Evolutionary conservation across 2,888 invertebrate species (phyloP), one percentile per base, ranked within the genome.

Genomic region (Eudasyphora cyanicolor): DNA sequence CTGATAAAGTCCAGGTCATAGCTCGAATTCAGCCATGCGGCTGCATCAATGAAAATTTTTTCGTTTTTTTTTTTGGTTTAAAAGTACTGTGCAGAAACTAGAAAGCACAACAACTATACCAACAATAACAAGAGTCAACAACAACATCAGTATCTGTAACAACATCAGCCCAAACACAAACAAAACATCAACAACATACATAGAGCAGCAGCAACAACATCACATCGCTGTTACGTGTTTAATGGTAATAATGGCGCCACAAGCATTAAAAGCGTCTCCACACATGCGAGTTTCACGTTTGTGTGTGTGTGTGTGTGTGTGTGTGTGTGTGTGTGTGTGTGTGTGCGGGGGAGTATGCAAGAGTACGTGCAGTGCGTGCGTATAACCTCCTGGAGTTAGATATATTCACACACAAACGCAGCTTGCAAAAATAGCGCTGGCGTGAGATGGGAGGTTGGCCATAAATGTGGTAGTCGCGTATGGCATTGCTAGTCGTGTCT

Each of bases 281-380:
- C 62, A 5, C 54, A n/a, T 6, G 2, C 54, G 2, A 54, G 21
- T 54, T 5, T 12, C 24, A 17, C 12, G 51, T 24, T 32, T 60
- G 3, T 60, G 38, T 21, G 7, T 35, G 49, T 35, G 35, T 49
- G 35, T 38, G 19, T n/a, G 45, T 51, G 29, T 54, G 12, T 49
- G n/a, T 38, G 86, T 86, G 86, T 84, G 86, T 84, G 86, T 87
- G n/a, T 42, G 86, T 82, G 85, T 85, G 86, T 87, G 87, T 87
- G 87, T 29, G 86, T 83, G 80, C 85, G 86, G 86, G 86, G 87
- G 87, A 69, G 19, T 17, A n/a, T 49, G 4, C 49, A 5, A 54
- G 45, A 45, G n/a, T 17, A 38, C 38, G 2, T 6, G 14, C 38
- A 38, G 14, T 38, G 2, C 38, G 10, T 6, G 10, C 38, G 38